Conservation (phyloP, 2,888 invertebrate genomes). For the Sarcophaga rosellei region DNA sequence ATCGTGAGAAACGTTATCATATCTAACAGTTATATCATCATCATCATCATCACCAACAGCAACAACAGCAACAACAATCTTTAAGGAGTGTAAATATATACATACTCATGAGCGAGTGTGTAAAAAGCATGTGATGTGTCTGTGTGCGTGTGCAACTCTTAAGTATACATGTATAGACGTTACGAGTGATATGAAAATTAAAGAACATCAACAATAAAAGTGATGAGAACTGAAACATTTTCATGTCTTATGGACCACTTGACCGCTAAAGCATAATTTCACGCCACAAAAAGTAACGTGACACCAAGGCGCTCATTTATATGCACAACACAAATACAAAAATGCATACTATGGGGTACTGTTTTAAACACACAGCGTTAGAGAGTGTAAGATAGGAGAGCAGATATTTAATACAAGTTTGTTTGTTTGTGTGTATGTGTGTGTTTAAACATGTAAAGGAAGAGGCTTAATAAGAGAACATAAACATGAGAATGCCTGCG, state of each 20-base stretch:
- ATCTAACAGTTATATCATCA: no score
- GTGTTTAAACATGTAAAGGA: constrained; percentile 1
- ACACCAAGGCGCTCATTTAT: constrained; percentile 48
- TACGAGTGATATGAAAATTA: not conserved
- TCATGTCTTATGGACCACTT: constrained; percentile 45
- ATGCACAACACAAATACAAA: constrained; percentile 33
- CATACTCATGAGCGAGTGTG: no score
- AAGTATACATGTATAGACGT: no score
- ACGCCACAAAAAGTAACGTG: constrained; percentile 55
- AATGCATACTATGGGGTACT: not conserved
- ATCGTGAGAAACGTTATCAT: no score
- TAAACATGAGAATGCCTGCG: constrained; percentile 1
- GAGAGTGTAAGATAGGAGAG: not conserved
- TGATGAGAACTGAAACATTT: not conserved
- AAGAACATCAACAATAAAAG: constrained; percentile 12
- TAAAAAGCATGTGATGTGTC: not conserved
- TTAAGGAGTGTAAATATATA: no score
- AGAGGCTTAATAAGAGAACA: constrained; percentile 10
- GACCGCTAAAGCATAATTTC: constrained; percentile 58
- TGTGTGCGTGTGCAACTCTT: not conserved
- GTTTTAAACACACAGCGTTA: not conserved
- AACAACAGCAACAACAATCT: no score
- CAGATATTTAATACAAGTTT: not conserved
- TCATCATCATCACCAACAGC: no score
- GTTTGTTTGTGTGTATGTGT: not conserved